Conservation (phyloP, 2,888 invertebrate genomes). For the Malthinus flaveolus region DNA sequence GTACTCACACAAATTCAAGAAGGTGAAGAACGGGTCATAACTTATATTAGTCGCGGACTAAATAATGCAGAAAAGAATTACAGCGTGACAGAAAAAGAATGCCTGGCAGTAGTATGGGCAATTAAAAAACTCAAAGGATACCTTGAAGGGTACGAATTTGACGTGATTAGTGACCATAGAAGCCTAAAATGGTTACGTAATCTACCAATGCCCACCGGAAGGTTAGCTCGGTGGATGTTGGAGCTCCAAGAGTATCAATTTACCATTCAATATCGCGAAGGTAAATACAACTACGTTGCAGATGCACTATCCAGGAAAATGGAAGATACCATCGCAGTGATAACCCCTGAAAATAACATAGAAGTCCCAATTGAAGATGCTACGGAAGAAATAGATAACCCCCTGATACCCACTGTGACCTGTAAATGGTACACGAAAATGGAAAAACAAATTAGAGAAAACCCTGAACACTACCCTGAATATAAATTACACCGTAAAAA, state of each 20-base stretch:
- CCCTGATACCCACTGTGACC: too few species aligned
- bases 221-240: slow-evolving; percentile 26
- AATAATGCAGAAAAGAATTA: neutral
- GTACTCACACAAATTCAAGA: neutral
- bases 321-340: too few species aligned
- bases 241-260: neutral
- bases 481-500: too few species aligned
- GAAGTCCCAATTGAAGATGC: too few species aligned
- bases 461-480: too few species aligned
- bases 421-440: too few species aligned
- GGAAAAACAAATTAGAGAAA: too few species aligned
- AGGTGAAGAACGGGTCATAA: neutral
- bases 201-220: slow-evolving; percentile 11
- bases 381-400: too few species aligned
- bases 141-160: slow-evolving; percentile 34
- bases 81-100: slow-evolving; percentile 31
- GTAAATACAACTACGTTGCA: too few species aligned
- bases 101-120: slow-evolving; percentile 37
- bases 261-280: too few species aligned
- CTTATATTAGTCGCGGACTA: neutral
- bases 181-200: slow-evolving; percentile 28
- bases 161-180: slow-evolving; percentile 37
- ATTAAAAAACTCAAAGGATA: slow-evolving; percentile 34
- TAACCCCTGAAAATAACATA: too few species aligned
- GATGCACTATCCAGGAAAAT: too few species aligned